Conservation (phyloP, 2,888 invertebrate genomes). For the Drosophila sordidula region DNA sequence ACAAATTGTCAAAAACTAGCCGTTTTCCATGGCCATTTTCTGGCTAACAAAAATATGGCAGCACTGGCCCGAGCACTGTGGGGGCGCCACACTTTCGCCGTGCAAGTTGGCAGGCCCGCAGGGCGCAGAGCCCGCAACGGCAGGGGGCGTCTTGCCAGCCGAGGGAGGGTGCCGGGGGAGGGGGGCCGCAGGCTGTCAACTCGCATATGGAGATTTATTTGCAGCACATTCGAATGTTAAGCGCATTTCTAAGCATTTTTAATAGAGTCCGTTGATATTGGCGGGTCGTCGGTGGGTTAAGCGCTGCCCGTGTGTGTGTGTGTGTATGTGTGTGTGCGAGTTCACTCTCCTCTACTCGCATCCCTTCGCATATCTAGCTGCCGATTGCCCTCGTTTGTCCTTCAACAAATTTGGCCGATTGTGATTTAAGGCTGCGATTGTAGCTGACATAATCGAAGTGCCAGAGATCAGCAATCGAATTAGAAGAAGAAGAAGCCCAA, state of each 20-base stretch:
- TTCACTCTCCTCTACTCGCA: not conserved
- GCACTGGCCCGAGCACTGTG: constrained; percentile 12
- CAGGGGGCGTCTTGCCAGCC: constrained; percentile 2
- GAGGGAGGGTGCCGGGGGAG: not conserved
- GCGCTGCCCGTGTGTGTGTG: constrained; percentile 22
- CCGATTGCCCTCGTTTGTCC: constrained; percentile 48
- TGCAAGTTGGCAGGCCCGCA: constrained; percentile 1
- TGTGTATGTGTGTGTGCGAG: not conserved
- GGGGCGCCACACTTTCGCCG: not conserved
- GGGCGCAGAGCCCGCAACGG: not conserved
- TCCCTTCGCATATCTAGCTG: constrained; percentile 18
- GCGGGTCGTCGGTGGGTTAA: constrained; percentile 47
- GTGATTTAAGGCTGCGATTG: constrained; percentile 50
- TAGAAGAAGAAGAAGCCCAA: constrained; percentile 9
- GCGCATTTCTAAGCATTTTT: constrained; percentile 80
- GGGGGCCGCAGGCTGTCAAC: constrained; percentile 56
- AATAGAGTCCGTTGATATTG: constrained; percentile 67
- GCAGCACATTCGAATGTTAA: constrained; percentile 55
- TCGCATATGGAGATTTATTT: constrained; percentile 78
- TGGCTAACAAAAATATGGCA: constrained; percentile 8
- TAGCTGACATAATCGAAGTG: constrained; percentile 56
- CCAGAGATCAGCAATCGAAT: constrained; percentile 56
- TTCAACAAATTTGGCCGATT: constrained; percentile 47
- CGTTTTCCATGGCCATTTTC: constrained; percentile 7
- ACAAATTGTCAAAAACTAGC: not conserved